Base-by-base conservation (phyloP, 1,140 invertebrate genomes). In the Drosophila kohkoa region DNA sequence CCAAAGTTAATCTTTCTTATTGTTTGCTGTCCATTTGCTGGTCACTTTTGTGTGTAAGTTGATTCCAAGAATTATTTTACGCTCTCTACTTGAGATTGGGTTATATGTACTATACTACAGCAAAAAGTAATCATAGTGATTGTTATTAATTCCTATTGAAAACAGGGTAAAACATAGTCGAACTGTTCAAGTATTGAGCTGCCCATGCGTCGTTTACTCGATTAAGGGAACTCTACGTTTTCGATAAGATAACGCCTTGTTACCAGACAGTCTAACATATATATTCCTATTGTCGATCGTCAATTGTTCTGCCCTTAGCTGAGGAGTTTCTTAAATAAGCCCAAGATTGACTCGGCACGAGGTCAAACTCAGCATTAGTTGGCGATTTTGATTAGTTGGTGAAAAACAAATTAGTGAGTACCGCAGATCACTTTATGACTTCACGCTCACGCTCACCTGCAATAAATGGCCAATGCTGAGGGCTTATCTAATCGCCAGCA, bases 401-500 rank as follows among this genome's bases (percentile, higher is more conserved):
- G 1, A 68, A 46, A 54, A 28, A 13, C 35, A 43, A 25, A 52
- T 64, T 43, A 52, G 35, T 6, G 5, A 25, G 13, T 20, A 16
- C 16, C 8, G 25, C 32, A 75, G 66, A 75, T 76, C 60, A 54
- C 5, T 76, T 65, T 59, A 65, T 71, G 7, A 16, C 20, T 1
- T 25, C 0, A 25, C 20, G 16, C 16, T 20, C 16, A 20, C 16
- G 0, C 20, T 25, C 20, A 25, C 35, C 35, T 38, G 16, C 20
- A 35, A 30, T 41, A 20, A 8, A 46, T 28, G 1, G 58, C 35
- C 25, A 60, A 20, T 30, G 15, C 30, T 28, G 5, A 43, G 20
- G 32, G 51, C 64, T 82, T 87, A 87, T 87, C 83, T 87, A 77
- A 87, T 87, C 63, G 16, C 20, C 25, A 48, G 7, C 28, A 5